A percentile compares a stretch with the other conserved stretches of the same genome.
phyloP scores from a whole-genome alignment of 2,113 vertebrate genomes.

The Corvus moneduloides region DNA sequence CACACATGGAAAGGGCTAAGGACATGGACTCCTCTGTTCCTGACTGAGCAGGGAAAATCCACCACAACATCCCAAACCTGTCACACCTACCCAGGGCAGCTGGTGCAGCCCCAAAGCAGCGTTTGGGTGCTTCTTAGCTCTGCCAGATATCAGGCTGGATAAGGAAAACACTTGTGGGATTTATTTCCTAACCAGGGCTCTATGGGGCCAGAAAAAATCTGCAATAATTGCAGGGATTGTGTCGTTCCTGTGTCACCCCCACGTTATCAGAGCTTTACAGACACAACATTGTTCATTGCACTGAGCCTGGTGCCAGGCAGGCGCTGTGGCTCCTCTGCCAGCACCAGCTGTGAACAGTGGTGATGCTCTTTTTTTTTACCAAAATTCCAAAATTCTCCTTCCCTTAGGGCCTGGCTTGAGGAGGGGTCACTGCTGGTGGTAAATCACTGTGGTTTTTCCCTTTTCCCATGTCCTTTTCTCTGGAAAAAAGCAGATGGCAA shows the following conservation, averaged over 20 bases:
- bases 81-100: too few species aligned
- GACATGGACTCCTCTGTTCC: not conserved
- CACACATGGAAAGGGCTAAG: accelerated
- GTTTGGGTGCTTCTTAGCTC: accelerated
- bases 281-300: not conserved
- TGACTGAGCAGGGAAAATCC: not conserved
- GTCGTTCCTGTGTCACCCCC: not conserved
- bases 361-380: not conserved
- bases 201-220: not conserved
- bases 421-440: not conserved
- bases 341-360: not conserved
- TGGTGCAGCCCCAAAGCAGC: not conserved
- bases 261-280: accelerated
- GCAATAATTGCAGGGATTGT: not conserved
- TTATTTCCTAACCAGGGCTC: not conserved
- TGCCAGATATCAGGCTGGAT: not conserved
- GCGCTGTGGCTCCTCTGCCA: not conserved
- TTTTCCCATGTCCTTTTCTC: not conserved
- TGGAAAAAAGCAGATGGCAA: not conserved
- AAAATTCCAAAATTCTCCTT: not conserved
- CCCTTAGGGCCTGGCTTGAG: not conserved
- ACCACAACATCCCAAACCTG: accelerated
- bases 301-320: not conserved
- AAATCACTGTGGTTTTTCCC: not conserved
- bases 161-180: not conserved